phyloP scores from a whole-genome alignment of 2,113 vertebrate genomes.

The Etia nguti region DNA sequence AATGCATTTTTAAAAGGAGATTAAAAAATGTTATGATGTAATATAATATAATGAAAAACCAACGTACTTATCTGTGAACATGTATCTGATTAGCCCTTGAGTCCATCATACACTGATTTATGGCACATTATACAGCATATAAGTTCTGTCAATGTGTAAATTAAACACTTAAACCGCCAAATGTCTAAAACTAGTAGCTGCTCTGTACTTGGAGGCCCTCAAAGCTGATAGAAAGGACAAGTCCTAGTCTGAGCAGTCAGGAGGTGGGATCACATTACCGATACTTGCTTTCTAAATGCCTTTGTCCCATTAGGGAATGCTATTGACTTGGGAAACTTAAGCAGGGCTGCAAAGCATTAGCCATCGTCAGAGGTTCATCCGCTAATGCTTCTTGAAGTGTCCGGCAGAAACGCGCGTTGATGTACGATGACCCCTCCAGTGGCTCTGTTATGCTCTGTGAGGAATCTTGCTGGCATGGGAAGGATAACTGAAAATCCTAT shows the following conservation, averaged over 20 bases:
- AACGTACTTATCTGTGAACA: not conserved
- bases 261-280: conserved; percentile 46
- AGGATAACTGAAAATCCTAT: not conserved
- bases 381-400: conserved; percentile 34
- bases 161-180: not conserved
- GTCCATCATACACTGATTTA: not conserved
- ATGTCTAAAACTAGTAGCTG: not conserved
- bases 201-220: not conserved
- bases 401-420: not conserved
- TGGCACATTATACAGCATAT: not conserved
- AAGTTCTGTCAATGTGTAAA: not conserved
- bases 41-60: not conserved
- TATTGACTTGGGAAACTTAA: conserved; percentile 50
- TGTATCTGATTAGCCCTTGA: not conserved
- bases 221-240: not conserved
- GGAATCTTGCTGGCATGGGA: not conserved
- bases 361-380: conserved; percentile 26
- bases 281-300: conserved; percentile 50
- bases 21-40: fast-evolving
- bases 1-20: not conserved
- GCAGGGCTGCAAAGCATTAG: conserved; percentile 36
- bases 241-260: not conserved
- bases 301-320: conserved; percentile 41
- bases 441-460: not conserved
- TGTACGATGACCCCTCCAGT: not conserved